A percentile compares a stretch with the other conserved stretches of the same genome.
Conservation (phyloP, 2,797 vertebrate genomes). For the Xyrichtys novacula region DNA sequence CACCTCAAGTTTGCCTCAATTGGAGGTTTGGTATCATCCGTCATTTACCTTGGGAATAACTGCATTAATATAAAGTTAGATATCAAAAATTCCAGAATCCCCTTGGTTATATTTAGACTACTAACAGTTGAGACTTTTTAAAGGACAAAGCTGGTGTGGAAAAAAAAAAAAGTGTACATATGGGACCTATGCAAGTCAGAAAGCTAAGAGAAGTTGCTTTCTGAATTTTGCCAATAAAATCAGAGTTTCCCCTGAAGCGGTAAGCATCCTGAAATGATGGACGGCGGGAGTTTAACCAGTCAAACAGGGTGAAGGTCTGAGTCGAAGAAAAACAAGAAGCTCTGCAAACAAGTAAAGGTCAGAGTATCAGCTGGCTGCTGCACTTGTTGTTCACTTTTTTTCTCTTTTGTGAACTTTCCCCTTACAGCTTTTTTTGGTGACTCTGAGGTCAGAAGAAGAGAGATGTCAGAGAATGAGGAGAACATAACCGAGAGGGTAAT, state of each 20-base stretch:
- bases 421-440: conserved; percentile 34
- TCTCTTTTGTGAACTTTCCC: conserved; percentile 53
- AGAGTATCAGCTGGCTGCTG: conserved; percentile 49
- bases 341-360: conserved; percentile 62
- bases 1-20: no score
- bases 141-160: no score
- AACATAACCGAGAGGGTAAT: conserved; percentile 27
- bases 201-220: not conserved
- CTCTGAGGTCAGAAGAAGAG: conserved; percentile 37
- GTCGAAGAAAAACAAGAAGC: conserved; percentile 5
- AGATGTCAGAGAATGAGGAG: conserved; percentile 53
- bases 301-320: not conserved
- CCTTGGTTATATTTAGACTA: no score
- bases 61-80: no score
- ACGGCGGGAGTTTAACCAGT: conserved; percentile 1
- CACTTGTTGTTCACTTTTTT: conserved; percentile 41
- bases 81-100: no score
- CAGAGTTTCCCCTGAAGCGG: not conserved
- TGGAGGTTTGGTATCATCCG: no score
- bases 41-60: no score
- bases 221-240: conserved; percentile 2
- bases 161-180: no score
- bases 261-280: not conserved
- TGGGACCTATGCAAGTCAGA: not conserved
- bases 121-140: no score